Conservation (phyloP, 2,113 vertebrate genomes). For the Vulpes ferrilata region DNA sequence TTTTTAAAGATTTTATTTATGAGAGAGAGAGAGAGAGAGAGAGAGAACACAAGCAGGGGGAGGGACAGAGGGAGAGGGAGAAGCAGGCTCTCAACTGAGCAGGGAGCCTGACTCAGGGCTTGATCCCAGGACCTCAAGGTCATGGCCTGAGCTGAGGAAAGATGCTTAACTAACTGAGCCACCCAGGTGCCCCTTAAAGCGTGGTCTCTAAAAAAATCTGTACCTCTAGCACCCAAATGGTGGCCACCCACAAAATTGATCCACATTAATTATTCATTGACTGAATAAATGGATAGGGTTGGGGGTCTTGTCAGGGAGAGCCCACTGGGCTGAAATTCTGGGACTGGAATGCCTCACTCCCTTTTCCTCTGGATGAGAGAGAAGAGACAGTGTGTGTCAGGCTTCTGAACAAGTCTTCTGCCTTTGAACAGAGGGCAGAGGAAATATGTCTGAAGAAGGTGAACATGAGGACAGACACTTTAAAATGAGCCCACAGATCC, state of each 20-base stretch:
- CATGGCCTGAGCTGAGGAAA: too few species aligned
- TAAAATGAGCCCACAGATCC: background rate
- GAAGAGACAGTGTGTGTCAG: background rate
- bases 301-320: background rate
- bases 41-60: too few species aligned
- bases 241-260: background rate
- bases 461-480: background rate
- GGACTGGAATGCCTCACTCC: background rate
- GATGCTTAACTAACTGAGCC: too few species aligned
- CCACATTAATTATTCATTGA: slow-evolving; percentile 14
- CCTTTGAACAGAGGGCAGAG: background rate
- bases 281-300: background rate
- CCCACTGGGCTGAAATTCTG: background rate
- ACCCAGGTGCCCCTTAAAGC: too few species aligned
- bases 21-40: too few species aligned
- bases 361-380: background rate
- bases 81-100: too few species aligned
- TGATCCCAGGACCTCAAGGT: too few species aligned
- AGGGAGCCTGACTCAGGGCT: too few species aligned
- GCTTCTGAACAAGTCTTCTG: background rate
- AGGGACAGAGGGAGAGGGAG: too few species aligned
- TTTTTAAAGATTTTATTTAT: too few species aligned
- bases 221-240: background rate
- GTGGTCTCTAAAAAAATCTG: background rate
- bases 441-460: background rate